Base-by-base conservation (phyloP, 1,140 invertebrate genomes). In the Aphaenogaster ashmeadi region DNA sequence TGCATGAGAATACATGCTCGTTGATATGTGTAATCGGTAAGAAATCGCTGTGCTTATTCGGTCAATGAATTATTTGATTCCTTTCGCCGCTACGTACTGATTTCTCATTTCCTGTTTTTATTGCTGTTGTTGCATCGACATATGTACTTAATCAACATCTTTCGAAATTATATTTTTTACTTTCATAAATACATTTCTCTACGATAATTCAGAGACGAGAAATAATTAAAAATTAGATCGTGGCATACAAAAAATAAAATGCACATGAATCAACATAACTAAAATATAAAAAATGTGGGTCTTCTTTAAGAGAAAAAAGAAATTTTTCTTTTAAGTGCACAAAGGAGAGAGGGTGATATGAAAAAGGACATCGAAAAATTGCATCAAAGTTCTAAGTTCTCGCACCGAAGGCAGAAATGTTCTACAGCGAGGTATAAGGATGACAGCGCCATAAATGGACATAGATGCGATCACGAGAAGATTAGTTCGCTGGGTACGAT, bases 141-240 rank as follows among this genome's bases (percentile, higher is more conserved):
- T 15, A 15, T 15, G 3, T 36, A 52, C 13, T 18, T 33, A 21
- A 50, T 15, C 15, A 79, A 21, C 21, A 54, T n/a, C 36, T 54
- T 5, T 62, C 5, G 2, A 54, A 69, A 81, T 69, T 80, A 21
- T 27, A 27, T 38, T 41, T 52, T 36, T 69, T 81, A 5, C 47
- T 41, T 27, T 81, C 21, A 27, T 38, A 52, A 56, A 79, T 77
- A 58, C 7, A 44, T 50, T 41, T 80, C 21, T 80, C 3, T 15
- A 41, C 5, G 11, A 33, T 54, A 52, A 69, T 69, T 27, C 6
- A 50, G 2, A 67, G 13, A 27, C 52, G 13, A 78, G 1, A 50
- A 50, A 47, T 21, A 54, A 79, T 64, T 78, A n/a, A 9, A 21
- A 33, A 21, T 36, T 33, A n/a, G 7, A 79, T 62, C 11, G 11